Percentiles rank a stretch among this genome's conserved stretches.
Evolutionary conservation across 2,888 invertebrate genomes (phyloP).

Genomic region (Nemurella pictetii): DNA sequence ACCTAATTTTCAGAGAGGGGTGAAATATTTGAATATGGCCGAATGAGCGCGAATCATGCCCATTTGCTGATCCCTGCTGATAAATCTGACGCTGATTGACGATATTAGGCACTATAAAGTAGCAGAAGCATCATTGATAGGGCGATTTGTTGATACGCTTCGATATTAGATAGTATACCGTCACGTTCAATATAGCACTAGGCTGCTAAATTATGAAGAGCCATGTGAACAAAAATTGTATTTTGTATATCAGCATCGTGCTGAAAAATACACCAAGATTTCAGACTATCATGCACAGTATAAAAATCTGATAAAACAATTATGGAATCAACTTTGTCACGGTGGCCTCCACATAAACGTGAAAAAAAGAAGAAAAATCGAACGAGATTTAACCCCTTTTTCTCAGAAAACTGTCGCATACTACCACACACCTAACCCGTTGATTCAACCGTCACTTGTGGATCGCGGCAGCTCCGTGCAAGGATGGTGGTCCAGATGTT

Average conservation of each 20-base stretch:
- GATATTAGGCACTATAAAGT: too few relatives aligned
- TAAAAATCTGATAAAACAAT: background rate
- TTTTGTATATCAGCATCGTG: too few relatives aligned
- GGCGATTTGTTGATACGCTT: background rate
- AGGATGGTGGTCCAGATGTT: conserved; percentile 22
- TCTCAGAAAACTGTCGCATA: background rate
- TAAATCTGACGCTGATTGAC: background rate
- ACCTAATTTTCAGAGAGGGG: conserved; percentile 1
- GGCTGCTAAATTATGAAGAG: too few relatives aligned
- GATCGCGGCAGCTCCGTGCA: background rate
- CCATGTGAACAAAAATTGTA: too few relatives aligned
- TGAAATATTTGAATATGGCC: conserved; percentile 10
- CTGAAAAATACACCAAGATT: too few relatives aligned
- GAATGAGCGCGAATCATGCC: background rate
- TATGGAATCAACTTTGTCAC: background rate
- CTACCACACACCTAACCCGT: background rate
- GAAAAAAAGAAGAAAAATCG: background rate
- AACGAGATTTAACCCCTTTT: background rate
- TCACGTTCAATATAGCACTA: too few relatives aligned
- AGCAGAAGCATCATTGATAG: background rate
- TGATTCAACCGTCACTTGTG: background rate
- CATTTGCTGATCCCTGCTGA: background rate
- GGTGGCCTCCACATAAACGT: background rate
- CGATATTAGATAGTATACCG: too few relatives aligned
- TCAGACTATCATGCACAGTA: too few relatives aligned